Base-by-base conservation (phyloP, 1,140 invertebrate genomes). In the Phocides pigmalion region DNA sequence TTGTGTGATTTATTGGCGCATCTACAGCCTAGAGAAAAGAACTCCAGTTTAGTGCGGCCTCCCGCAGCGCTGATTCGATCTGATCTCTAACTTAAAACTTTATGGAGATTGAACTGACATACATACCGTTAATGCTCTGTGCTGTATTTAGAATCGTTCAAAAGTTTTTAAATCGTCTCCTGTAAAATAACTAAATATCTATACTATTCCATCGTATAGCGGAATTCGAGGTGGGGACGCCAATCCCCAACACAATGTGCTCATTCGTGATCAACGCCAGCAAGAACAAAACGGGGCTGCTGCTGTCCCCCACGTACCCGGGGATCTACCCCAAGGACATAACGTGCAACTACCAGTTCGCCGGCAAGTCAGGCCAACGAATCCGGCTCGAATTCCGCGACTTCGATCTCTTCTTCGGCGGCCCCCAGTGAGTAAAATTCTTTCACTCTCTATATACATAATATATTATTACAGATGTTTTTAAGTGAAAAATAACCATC, bases 321-420 rank as follows among this genome's bases (percentile, higher is more conserved):
- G 99, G 99, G 72, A 96, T 98, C 69, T 99, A 99, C 93, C 98
- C 99, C 62, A 99, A 99, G 91, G 97, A 98, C 90, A 93, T 99
- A 66, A 94, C 94, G 71, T 99, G 98, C 93, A 95, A 94, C 87
- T 99, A 99, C 93, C 95, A 97, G 89, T 98, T 99, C 91, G 94
- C 97, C 72, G 99, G 99, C n/a, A 94, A 94, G 75, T 93, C 94
- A 17, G 95, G 96, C 56, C 97, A 99, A 92, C 93, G 99, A 78
- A 97, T 99, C 71, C 95, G 98, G 66, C 93, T 99, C 66, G 98
- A 98, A 92, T 99, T 99, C 93, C 94, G 97, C 76, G 99, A 99
- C 92, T 99, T 99, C 92, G 98, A 99, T 92, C 94, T 99, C 54
- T 99, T 99, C 93, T 99, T 97, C 92, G 99, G 99, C 72, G 99